Percentiles rank a stretch among this genome's conserved stretches.
phyloP scores from a whole-genome alignment of 2,888 invertebrate genomes.

The Nipponacmea schrenckii region DNA sequence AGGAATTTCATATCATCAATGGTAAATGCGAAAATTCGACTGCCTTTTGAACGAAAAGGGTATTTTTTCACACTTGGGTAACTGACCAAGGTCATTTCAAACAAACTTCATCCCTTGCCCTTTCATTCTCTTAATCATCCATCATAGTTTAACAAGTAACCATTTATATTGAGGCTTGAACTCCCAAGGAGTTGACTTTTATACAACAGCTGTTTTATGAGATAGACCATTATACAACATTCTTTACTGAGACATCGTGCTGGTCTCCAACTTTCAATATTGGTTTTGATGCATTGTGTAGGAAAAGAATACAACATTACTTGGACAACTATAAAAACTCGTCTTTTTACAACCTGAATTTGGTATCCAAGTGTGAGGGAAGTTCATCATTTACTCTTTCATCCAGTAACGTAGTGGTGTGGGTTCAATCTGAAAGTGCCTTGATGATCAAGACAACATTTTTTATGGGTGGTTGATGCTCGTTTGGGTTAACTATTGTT shows the following conservation, averaged over 20 bases:
- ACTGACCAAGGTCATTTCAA: no score
- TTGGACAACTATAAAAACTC: neutral
- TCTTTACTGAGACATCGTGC: neutral
- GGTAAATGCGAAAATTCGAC: no score
- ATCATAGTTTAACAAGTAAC: no score
- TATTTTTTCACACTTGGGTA: no score
- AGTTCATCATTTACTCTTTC: neutral
- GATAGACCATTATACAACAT: neutral
- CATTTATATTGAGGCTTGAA: no score
- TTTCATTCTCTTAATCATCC: no score
- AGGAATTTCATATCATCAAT: no score
- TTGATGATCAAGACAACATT: neutral
- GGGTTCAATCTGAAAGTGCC: neutral
- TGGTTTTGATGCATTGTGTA: neutral
- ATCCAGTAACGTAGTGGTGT: neutral
- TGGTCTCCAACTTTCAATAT: slow-evolving; percentile 4
- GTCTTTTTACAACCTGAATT: slow-evolving; percentile 2
- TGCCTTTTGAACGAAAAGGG: no score
- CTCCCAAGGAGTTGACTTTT: neutral
- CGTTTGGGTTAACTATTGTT: slow-evolving; percentile 6
- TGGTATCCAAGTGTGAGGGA: slow-evolving; percentile 7
- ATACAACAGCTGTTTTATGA: slow-evolving; percentile 7
- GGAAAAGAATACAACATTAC: neutral
- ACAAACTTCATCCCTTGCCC: no score
- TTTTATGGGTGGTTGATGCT: slow-evolving; percentile 9